Evolutionary conservation across 92 coral and sea anemone species (phyloP), one percentile per base, ranked within the genome.

Genomic region (Muricea muricata): DNA sequence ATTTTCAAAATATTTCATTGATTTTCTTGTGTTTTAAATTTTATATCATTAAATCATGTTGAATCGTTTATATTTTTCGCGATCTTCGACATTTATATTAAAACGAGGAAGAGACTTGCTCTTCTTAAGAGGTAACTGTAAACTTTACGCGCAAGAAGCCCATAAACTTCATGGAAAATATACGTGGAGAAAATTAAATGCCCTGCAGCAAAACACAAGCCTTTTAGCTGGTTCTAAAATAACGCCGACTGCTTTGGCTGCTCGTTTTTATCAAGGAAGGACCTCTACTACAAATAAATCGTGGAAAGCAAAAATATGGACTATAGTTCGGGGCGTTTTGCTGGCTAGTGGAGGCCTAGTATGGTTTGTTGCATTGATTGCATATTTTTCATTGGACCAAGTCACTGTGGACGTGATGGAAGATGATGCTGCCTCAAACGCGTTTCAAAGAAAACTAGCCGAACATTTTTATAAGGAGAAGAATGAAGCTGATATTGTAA

Each of bases 271-370:
- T 30, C 70, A 63, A 28, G 30, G 70, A 26, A 20, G 70, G 37
- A 15, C 70, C 10, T 6, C 28, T 73, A 42, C 56, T 23, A 67
- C 12, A n/a, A 58, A 40, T 56, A 35, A 35, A 55, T 37, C 41
- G 10, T 58, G 47, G 54, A 57, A 26, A 34, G 52, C 28, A 24
- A 41, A 46, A 8, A 13, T 93, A 37, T 91, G 92, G 97, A 88
- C 89, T 25, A 48, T 91, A 57, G 23, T 88, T 52, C 89, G 92
- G 10, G 88, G 87, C 52, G 14, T 90, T 13, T 91, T 90, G 26
- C 10, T 88, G 63, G 46, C 89, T 17, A 93, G 93, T 6, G 97
- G 97, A 9, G 97, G 93, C 3, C 39, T 84, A 0, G 92, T 91
- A 3, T 93, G 97, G 97, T 35, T 77, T 0, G 84, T 91, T 1